Evolutionary conservation across 2,888 invertebrate species (phyloP), one percentile per base, ranked within the genome.

Genomic region (Acronicta alni): DNA sequence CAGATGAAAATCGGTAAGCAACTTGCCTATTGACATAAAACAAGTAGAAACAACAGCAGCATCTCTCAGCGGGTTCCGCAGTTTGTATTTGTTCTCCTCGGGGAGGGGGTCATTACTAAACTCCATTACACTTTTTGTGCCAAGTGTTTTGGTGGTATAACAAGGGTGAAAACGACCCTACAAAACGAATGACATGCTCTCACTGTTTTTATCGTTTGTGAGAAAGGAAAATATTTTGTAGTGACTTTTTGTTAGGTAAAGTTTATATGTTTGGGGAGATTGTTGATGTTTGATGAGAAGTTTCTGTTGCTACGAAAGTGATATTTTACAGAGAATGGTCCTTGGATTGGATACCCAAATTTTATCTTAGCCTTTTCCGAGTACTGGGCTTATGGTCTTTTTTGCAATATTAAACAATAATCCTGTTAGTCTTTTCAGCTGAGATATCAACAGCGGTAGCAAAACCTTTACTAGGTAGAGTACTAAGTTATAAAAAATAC

Each of bases 41-140:
- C 72, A 70, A 72, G 57, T 53, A 71, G 81, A 83, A 84, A 87
- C 82, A 86, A 78, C 81, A 84, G 80, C 81, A 66, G 74, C 79
- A 82, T 84, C 81, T 87, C 89, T 78, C 89, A 89, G 89, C 89
- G 85, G 90, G 88, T 81, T 66, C 77, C 85, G 80, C 88, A 86
- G 89, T 88, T 88, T 85, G 81, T 88, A 82, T 89, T 89, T 83
- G 81, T 81, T 81, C 78, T 80, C 84, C 82, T 83, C 80, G 82
- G 85, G 85, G 85, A 87, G 90, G 92, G 92, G 92, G 92, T 93
- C 91, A 93, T 93, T 93, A 92, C 92, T 83, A 83, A 90, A 91
- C 91, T 89, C 91, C 91, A 93, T 93, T 92, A 93, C 92, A 91
- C 89, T 93, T 93, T 93, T 93, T 93, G 92, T 89, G 92, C 92